A percentile compares a stretch with the other conserved stretches of the same genome.
phyloP scores from a whole-genome alignment of 2,888 invertebrate species.

The Parthenolecanium corni region DNA sequence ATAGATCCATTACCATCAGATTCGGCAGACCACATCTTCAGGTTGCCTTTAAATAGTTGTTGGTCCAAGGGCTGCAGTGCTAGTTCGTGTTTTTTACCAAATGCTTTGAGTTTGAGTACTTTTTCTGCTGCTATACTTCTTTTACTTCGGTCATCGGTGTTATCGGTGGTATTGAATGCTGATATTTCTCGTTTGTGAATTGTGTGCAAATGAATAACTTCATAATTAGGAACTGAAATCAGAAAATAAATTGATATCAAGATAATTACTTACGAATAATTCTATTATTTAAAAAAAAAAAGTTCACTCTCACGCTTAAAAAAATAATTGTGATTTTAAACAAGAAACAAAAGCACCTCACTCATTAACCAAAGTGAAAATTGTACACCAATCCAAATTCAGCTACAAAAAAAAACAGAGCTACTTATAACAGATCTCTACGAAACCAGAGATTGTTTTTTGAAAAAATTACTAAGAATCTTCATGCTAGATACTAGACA shows the following conservation, averaged over 20 bases:
- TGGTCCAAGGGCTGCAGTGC: conserved; percentile 38
- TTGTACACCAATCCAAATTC: too few species aligned
- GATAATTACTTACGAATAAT: too few species aligned
- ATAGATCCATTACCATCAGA: conserved; percentile 67
- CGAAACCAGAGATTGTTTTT: too few species aligned
- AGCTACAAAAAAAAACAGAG: too few species aligned
- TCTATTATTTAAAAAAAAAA: background rate
- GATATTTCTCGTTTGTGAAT: conserved; percentile 38
- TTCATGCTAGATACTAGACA: too few species aligned
- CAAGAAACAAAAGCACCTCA: too few species aligned
- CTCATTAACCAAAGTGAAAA: too few species aligned
- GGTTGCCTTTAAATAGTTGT: conserved; percentile 62
- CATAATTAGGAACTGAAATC: conserved; percentile 63
- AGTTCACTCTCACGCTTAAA: background rate
- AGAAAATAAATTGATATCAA: background rate
- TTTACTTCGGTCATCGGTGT: conserved; percentile 38
- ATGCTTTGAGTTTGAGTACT: conserved; percentile 35
- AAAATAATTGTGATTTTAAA: too few species aligned
- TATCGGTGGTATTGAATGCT: conserved; percentile 36
- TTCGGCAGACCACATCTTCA: conserved; percentile 71
- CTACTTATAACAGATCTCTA: too few species aligned
- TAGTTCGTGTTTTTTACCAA: conserved; percentile 30
- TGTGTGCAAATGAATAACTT: conserved; percentile 64
- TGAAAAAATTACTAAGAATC: too few species aligned
- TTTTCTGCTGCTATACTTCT: conserved; percentile 33